Evolutionary conservation across 2,113 vertebrate species (phyloP).

Genomic region (human): GRCh38 chr2:33343501-33344000

Average conservation of each 20-base stretch:
- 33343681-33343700: constrained; percentile 7
- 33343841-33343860: constrained; percentile 38
- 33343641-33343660: constrained; percentile 6
- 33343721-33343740: background rate
- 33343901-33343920: background rate
- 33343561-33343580: constrained; percentile 66
- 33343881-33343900: background rate
- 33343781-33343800: background rate
- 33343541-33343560: constrained; percentile 17
- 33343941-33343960: background rate
- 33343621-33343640: constrained; percentile 32
- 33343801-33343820: background rate
- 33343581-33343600: constrained; percentile 45
- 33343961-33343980: background rate
- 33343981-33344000: background rate
- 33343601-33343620: constrained; percentile 19
- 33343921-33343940: background rate
- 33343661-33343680: constrained; percentile 51
- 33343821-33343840: constrained; percentile 40
- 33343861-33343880: background rate
- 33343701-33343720: constrained; percentile 16
- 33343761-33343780: background rate
- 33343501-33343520: constrained; percentile 72
- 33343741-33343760: constrained; percentile 5
- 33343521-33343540: constrained; percentile 45